These are phyloP conservation scores for Chaetodon trifasciatus DNA, from an alignment of 2,797 vertebrate genomes.

Conservation along the genomic window DNA sequence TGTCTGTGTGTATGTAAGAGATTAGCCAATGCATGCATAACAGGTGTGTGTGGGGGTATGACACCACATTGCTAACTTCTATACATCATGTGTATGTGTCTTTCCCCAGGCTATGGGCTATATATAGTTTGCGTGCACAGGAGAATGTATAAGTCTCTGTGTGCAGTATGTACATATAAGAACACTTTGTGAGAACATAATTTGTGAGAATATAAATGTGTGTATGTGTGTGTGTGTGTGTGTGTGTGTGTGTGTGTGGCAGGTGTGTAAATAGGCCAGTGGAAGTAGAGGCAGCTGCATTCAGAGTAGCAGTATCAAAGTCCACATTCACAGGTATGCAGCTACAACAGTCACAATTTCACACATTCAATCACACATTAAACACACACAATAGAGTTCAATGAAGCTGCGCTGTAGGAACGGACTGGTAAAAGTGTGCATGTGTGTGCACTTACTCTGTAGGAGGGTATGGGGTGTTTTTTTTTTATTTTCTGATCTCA, in stretches of 20 bases:
- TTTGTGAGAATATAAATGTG: constrained; percentile 26
- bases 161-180: constrained; percentile 1
- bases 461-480: not conserved
- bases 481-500: not conserved
- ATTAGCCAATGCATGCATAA: constrained; percentile 27
- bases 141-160: not conserved
- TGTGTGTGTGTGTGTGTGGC: constrained; percentile 40
- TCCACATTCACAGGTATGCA: constrained; percentile 75
- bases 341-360: constrained; percentile 36
- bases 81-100: not conserved
- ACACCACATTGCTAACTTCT: not conserved
- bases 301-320: constrained; percentile 76
- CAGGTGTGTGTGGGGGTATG: constrained; percentile 36
- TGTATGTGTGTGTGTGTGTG: constrained; percentile 20
- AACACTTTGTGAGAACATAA: constrained; percentile 16
- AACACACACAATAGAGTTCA: not conserved
- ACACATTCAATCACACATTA: constrained; percentile 35
- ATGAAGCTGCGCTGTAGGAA: not conserved
- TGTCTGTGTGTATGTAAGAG: constrained; percentile 25
- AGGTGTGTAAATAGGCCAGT: constrained; percentile 84
- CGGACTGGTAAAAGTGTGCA: not conserved
- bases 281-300: constrained; percentile 76
- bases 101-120: not conserved
- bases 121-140: not conserved
- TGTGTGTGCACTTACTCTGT: not conserved